Base-by-base conservation (phyloP, 2,797 vertebrate genomes). In the Myotis myotis region DNA sequence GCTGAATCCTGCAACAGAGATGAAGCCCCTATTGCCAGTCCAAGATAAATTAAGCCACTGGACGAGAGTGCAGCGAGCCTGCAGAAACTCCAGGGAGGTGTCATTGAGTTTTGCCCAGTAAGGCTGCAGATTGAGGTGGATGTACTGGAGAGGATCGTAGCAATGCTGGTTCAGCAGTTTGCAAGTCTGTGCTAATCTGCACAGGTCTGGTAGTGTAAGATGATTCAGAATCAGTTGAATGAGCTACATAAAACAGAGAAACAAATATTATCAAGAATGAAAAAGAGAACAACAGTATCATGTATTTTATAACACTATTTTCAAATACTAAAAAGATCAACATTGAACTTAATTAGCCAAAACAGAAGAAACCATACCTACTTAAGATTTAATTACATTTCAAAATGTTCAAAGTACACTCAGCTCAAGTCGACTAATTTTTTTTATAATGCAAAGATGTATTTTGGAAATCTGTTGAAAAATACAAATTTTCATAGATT, bases 41-140 rank as follows among this genome's bases (percentile, higher is more conserved):
- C 99, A 99, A 97, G 99, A 99, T 96, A 99, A 99, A 99, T 99
- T 99, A 98, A 99, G 99, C 98, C 99, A 99, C 98, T 99, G 99
- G 98, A 99, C 98, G 41, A 99, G 99, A 87, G 99, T 98, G 97
- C 99, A 99, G 97, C 99, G 99, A 96, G 99, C 98, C 98, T 99
- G 99, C 95, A 99, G 98, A 98, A 99, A 98, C 97, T 99, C 98
- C 97, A 99, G 97, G 70, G 99, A 99, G 41, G 98, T 97, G 93
- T 99, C 99, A 89, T 98, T 99, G 97, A 99, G 98, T 96, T 98
- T 98, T 88, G 99, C 98, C 99, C 99, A 99, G 98, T 99, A 99
- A 10, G 99, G 99, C 97, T 99, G 99, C 98, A 99, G 98, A 98
- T 99, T 99, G 97, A 99, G 99, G 97, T 99, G 99, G 98, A 99